Evolutionary conservation across 2,888 invertebrate species (phyloP).

Genomic region (Caenorhabditis sinica): DNA sequence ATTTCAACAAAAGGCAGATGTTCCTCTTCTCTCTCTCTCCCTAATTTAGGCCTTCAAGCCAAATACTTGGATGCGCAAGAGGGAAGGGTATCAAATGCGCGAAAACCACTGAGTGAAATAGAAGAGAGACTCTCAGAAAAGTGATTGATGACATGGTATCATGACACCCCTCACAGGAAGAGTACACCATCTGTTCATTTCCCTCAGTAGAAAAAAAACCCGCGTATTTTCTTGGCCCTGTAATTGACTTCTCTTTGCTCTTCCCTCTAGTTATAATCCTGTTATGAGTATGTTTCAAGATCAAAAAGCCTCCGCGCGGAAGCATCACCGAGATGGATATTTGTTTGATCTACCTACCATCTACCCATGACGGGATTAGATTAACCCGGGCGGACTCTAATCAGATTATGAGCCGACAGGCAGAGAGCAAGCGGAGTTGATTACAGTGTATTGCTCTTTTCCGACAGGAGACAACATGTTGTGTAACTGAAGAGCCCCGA

Average conservation of each 20-base stretch:
- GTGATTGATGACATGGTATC: slow-evolving; percentile 61
- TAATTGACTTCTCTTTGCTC: slow-evolving; percentile 41
- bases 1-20: slow-evolving; percentile 47
- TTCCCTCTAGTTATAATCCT: slow-evolving; percentile 20
- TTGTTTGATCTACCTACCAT: slow-evolving; percentile 52
- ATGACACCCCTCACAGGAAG: slow-evolving; percentile 33
- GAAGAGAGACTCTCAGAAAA: slow-evolving; percentile 23
- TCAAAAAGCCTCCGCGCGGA: slow-evolving; percentile 34
- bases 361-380: slow-evolving; percentile 61
- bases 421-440: slow-evolving; percentile 28
- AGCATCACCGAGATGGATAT: slow-evolving; percentile 3
- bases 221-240: slow-evolving; percentile 12
- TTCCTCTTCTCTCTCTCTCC: slow-evolving; percentile 8
- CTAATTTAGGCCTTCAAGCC: slow-evolving; percentile 29
- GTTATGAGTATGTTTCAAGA: slow-evolving; percentile 37
- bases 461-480: neutral
- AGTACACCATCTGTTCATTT: slow-evolving; percentile 40
- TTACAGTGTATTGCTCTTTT: slow-evolving; percentile 24
- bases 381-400: slow-evolving; percentile 32
- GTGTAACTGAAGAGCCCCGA: neutral
- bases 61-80: slow-evolving; percentile 3
- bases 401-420: slow-evolving; percentile 41
- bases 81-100: slow-evolving; percentile 49
- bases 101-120: slow-evolving; percentile 46
- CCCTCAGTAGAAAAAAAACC: slow-evolving; percentile 8